These are phyloP conservation scores for Calephelis virginiensis DNA, from an alignment of 1,140 invertebrate genomes.

Conservation along the genomic window DNA sequence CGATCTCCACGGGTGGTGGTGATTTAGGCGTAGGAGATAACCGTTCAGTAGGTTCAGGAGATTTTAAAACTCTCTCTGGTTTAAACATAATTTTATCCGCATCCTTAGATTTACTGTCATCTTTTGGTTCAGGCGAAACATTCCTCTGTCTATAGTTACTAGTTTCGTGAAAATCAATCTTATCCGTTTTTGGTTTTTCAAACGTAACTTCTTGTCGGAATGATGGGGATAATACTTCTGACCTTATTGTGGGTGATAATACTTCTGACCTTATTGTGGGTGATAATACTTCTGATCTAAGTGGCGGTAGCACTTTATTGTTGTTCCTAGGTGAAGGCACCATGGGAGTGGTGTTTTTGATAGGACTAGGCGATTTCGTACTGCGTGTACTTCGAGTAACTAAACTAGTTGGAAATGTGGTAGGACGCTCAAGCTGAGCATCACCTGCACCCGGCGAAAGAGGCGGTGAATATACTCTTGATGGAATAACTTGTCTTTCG, in stretches of 20 bases:
- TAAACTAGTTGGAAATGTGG: slow-evolving; percentile 58
- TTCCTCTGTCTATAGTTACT: slow-evolving; percentile 17
- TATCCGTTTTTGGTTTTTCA: background rate
- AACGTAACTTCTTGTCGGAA: background rate
- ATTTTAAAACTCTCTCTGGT: slow-evolving; percentile 34
- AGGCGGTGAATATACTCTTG: slow-evolving; percentile 69
- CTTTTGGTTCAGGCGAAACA: slow-evolving; percentile 41
- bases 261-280: slow-evolving; percentile 17
- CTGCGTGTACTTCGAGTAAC: slow-evolving; percentile 54
- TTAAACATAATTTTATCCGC: slow-evolving; percentile 26
- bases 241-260: slow-evolving; percentile 12
- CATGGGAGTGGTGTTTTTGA: slow-evolving; percentile 56
- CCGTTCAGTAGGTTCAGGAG: slow-evolving; percentile 28
- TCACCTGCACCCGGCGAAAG: slow-evolving; percentile 63
- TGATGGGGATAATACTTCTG: slow-evolving; percentile 6
- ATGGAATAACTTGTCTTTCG: slow-evolving; percentile 63
- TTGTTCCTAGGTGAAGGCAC: slow-evolving; percentile 58
- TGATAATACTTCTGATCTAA: slow-evolving; percentile 43
- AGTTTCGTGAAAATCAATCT: slow-evolving; percentile 5
- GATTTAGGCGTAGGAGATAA: slow-evolving; percentile 19
- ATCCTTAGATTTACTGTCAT: slow-evolving; percentile 30
- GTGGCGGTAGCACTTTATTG: slow-evolving; percentile 48
- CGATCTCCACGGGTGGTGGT: background rate
- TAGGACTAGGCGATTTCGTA: slow-evolving; percentile 68
- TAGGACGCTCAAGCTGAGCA: slow-evolving; percentile 60